These are phyloP conservation scores for Eleginops maclovinus DNA, from an alignment of 2,113 vertebrate species.

Conservation along the genomic window DNA sequence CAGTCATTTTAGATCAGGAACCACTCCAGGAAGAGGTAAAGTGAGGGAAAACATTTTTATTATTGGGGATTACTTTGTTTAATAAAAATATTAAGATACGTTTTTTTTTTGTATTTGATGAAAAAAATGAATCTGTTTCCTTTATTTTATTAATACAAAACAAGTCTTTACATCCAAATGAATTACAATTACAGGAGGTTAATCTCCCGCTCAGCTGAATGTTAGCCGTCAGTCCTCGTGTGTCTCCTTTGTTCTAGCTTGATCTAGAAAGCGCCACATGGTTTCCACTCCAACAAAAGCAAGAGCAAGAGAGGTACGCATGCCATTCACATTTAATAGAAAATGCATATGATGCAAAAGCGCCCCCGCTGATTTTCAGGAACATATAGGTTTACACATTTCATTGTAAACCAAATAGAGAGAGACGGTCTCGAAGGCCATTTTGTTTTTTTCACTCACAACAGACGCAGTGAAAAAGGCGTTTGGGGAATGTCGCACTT, in stretches of 20 bases:
- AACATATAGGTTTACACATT: neutral
- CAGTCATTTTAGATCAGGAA: neutral
- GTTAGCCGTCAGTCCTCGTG: conserved; percentile 25
- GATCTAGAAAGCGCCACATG: conserved; percentile 44
- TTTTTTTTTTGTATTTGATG: neutral
- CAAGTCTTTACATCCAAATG: neutral
- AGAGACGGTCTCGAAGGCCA: neutral
- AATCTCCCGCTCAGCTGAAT: conserved; percentile 17
- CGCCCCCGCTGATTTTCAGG: neutral
- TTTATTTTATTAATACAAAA: neutral
- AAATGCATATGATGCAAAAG: neutral
- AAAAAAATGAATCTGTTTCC: neutral
- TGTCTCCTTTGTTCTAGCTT: conserved; percentile 48
- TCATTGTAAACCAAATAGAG: neutral
- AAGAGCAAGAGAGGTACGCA: neutral
- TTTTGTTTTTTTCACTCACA: conserved; percentile 4
- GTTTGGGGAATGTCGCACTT: conserved; percentile 4
- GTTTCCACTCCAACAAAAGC: conserved; percentile 38
- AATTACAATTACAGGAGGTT: neutral
- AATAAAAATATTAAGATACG: neutral
- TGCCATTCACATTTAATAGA: conserved; percentile 5
- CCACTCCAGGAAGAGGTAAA: neutral
- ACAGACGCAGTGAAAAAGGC: conserved; percentile 8
- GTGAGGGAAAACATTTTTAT: too few relatives aligned
- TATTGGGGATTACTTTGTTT: neutral